phyloP scores from a whole-genome alignment of 92 coral and sea anemone species.

The Pocillopora meandrina region DNA sequence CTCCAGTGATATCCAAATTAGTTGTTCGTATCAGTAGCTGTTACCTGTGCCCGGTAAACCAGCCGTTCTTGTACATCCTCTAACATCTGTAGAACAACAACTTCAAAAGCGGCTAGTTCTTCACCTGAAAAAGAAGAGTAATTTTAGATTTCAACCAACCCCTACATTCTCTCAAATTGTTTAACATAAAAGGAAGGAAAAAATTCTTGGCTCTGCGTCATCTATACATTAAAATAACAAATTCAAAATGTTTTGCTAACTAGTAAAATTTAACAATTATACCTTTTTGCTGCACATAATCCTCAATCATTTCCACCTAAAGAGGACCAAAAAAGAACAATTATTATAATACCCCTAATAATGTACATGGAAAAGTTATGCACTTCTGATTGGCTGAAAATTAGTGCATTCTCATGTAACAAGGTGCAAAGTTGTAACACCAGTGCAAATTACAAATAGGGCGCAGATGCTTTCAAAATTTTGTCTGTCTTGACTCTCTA shows the following conservation, averaged over 20 bases:
- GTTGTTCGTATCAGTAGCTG: neutral
- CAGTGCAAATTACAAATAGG: no score
- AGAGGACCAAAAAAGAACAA: neutral
- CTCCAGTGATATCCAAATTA: neutral
- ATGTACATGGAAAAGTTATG: no score
- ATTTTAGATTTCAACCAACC: neutral
- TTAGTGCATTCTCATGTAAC: no score
- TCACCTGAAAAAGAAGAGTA: constrained; percentile 58
- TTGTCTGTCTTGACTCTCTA: no score
- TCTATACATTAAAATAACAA: neutral
- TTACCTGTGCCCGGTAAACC: constrained; percentile 97
- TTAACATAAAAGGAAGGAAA: neutral
- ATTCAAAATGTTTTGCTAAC: neutral
- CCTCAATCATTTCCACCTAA: constrained; percentile 98
- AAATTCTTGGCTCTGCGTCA: neutral
- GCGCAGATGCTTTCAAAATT: no score
- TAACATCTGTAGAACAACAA: constrained; percentile 89
- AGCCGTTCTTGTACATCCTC: constrained; percentile 98
- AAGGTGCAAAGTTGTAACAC: no score
- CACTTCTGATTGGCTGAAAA: no score
- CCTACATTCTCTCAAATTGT: neutral
- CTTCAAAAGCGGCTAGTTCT: constrained; percentile 92
- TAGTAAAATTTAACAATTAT: neutral
- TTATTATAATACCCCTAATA: no score
- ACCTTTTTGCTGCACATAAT: constrained; percentile 96